Base-by-base conservation (phyloP, 2,797 vertebrate species). In the Decapterus maruadsi region DNA sequence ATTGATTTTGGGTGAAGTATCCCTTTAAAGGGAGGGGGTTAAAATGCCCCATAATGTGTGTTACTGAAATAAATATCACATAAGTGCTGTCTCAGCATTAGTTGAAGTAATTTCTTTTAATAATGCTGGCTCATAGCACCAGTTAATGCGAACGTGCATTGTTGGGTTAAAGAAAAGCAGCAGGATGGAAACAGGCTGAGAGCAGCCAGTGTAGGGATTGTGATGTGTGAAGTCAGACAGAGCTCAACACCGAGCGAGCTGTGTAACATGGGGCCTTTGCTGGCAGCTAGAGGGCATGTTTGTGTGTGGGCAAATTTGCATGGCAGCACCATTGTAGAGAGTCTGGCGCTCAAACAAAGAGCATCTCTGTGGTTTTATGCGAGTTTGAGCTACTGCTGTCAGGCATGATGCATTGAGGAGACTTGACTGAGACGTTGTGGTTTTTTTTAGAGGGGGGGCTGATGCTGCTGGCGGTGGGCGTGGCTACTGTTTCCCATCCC, bases 301-400 rank as follows among this genome's bases (percentile, higher is more conserved):
- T 87, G 89, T 85, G 91, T 92, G 91, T 92, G 90, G 90, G 89
- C 86, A 87, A 66, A 51, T 81, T 89, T 78, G 85, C 81, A 89
- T 90, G 89, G 88, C 77, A 77, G 83, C 68, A 61, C 78, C 79
- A 89, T 91, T 91, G 90, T 92, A 59, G 75, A 76, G 72, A 26
- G 54, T 76, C 80, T 82, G 85, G 88, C 83, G 70, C 56, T 40
- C 63, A 76, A 88, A 93, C 92, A 93, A 92, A 92, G 87, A 73
- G 38, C 61, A 81, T 89, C 85, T 90, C 85, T 92, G 89, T 91
- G 75, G 51, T 31, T 64, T 53, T 58, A 34, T 77, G 75, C 83
- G 77, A 79, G 63, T 88, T 83, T 81, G 75, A 84, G 77, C 72
- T 22, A 68, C 81, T 66, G 73, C 60, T 69, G 68, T 76, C 66